Conservation (phyloP, 2,797 vertebrate genomes). For the Crenuchus spilurus region DNA sequence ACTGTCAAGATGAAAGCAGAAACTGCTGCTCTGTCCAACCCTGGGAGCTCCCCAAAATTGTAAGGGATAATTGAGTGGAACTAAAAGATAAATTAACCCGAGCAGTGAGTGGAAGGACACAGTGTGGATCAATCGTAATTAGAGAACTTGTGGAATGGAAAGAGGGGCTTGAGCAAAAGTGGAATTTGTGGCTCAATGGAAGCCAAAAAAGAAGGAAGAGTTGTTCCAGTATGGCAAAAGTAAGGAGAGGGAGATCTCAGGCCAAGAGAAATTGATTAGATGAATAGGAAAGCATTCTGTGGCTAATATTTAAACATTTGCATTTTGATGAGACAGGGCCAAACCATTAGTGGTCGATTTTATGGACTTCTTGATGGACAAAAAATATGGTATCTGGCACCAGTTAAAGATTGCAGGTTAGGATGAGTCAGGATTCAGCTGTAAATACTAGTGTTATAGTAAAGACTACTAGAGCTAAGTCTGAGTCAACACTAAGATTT, state of each 20-base stretch:
- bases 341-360: slow-evolving; percentile 13
- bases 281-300: not conserved
- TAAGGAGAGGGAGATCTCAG: not conserved
- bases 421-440: not conserved
- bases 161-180: not conserved
- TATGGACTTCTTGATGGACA: slow-evolving; percentile 15
- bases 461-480: no score
- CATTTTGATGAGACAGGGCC: slow-evolving; percentile 14
- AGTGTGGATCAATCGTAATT: slow-evolving; percentile 19
- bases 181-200: slow-evolving; percentile 8
- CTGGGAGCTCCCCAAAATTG: slow-evolving; percentile 3
- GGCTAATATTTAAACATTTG: slow-evolving; percentile 18
- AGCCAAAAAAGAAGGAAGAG: not conserved
- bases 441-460: no score
- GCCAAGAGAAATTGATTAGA: not conserved
- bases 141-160: not conserved
- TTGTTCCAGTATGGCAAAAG: not conserved
- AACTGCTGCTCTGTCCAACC: not conserved
- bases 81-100: slow-evolving; percentile 28
- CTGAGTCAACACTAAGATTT: no score
- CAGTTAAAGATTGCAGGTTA: not conserved
- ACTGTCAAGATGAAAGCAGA: not conserved
- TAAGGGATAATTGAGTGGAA: slow-evolving; percentile 21
- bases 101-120: slow-evolving; percentile 7
- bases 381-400: not conserved